A percentile compares a stretch with the other conserved stretches of the same genome.
phyloP scores from a whole-genome alignment of 2,113 vertebrate genomes.

The Albula glossodonta region DNA sequence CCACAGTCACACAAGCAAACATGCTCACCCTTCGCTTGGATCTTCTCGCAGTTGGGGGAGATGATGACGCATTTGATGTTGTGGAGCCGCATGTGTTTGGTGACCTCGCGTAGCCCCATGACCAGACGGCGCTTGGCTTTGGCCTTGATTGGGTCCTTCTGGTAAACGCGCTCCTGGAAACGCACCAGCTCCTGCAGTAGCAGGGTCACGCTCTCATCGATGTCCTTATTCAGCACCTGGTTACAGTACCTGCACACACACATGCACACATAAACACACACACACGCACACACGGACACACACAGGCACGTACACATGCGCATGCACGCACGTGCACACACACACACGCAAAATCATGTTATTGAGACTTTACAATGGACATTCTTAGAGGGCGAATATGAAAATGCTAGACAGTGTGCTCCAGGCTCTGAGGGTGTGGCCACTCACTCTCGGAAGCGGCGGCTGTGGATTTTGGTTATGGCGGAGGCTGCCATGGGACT shows the following conservation, averaged over 20 bases:
- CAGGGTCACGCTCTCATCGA: conserved; percentile 93
- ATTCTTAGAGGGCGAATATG: background rate
- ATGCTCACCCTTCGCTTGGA: conserved; percentile 89
- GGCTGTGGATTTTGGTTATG: conserved; percentile 98
- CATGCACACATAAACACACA: background rate
- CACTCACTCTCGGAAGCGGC: conserved; percentile 96
- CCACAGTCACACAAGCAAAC: background rate
- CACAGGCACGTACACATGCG: background rate
- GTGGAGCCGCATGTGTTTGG: conserved; percentile 95
- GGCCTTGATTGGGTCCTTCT: conserved; percentile 91
- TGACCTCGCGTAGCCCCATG: conserved; percentile 96
- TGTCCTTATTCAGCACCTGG: conserved; percentile 97
- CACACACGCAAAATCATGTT: background rate
- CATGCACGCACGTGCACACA: background rate
- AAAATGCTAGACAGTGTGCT: too few relatives aligned
- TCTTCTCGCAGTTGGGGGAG: conserved; percentile 98
- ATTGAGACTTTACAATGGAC: background rate
- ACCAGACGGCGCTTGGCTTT: conserved; percentile 92
- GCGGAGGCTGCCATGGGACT: conserved; percentile 95
- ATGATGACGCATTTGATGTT: conserved; percentile 98
- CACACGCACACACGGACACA: conserved; percentile 7
- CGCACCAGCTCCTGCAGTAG: conserved; percentile 94
- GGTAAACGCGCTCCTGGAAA: conserved; percentile 93
- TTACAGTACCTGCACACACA: conserved; percentile 85
- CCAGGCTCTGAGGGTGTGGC: background rate